Conservation (phyloP, 1,140 invertebrate species). For the Tetraneura akinire region DNA sequence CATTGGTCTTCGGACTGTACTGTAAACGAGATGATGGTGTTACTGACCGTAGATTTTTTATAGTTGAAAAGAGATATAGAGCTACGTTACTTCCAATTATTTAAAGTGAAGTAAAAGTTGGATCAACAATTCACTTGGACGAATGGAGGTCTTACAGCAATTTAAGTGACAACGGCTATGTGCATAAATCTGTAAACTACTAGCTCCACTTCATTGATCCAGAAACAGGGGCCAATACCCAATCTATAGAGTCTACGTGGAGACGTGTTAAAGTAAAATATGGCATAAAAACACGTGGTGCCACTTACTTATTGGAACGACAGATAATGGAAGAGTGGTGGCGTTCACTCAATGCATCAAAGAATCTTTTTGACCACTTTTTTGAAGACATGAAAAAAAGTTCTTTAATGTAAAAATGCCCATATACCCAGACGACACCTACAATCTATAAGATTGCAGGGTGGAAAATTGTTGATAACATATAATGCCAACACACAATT, state of each 20-base stretch:
- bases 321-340: background rate
- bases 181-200: too few relatives aligned
- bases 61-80: constrained; percentile 1
- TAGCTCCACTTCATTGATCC: too few relatives aligned
- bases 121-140: constrained; percentile 10
- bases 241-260: too few relatives aligned
- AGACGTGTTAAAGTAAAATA: too few relatives aligned
- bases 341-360: background rate
- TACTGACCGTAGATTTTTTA: constrained; percentile 11
- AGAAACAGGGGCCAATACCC: too few relatives aligned
- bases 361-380: background rate
- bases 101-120: background rate
- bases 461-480: too few relatives aligned
- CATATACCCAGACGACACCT: background rate
- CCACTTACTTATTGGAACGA: background rate
- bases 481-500: too few relatives aligned
- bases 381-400: too few relatives aligned
- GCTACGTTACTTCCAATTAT: constrained; percentile 33
- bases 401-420: too few relatives aligned
- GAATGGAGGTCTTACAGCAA: constrained; percentile 32
- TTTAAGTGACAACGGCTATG: constrained; percentile 48
- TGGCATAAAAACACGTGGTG: too few relatives aligned
- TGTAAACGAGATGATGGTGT: constrained; percentile 16
- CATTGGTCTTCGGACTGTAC: background rate
- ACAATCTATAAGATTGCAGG: background rate